A percentile compares a stretch with the other conserved stretches of the same genome.
These are phyloP conservation scores for Leucozona laternaria DNA, from an alignment of 2,888 invertebrate species.

Conservation along the genomic window DNA sequence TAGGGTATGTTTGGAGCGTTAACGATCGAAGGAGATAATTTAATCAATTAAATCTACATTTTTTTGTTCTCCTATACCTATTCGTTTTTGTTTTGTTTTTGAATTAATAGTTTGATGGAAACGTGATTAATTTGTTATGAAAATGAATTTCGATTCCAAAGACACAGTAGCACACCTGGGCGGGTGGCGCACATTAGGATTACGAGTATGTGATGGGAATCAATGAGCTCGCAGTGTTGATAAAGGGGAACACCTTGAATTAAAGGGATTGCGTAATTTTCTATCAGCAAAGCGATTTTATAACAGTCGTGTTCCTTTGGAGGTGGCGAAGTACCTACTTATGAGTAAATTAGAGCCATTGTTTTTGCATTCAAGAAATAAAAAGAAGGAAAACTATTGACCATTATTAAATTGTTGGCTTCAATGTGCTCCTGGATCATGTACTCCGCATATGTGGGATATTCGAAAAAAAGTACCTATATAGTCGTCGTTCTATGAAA, in stretches of 20 bases:
- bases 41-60: constrained; percentile 74
- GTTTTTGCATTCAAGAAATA: too few relatives aligned
- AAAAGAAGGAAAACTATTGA: too few relatives aligned
- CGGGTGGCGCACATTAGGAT: constrained; percentile 24
- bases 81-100: background rate
- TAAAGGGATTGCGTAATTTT: constrained; percentile 1
- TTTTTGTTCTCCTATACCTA: background rate
- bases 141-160: constrained; percentile 26
- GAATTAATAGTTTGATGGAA: constrained; percentile 51
- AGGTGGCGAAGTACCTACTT: too few relatives aligned
- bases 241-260: constrained; percentile 14
- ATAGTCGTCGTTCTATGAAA: too few relatives aligned
- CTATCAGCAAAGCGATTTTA: background rate
- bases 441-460: too few relatives aligned
- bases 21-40: constrained; percentile 72
- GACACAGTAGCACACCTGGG: constrained; percentile 53
- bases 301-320: too few relatives aligned
- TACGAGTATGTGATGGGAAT: background rate
- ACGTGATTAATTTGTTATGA: constrained; percentile 72
- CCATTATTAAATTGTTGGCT: too few relatives aligned
- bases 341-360: too few relatives aligned
- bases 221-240: constrained; percentile 14
- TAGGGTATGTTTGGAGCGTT: constrained; percentile 40
- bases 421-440: too few relatives aligned
- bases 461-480: too few relatives aligned